These are phyloP conservation scores for Ochlodes sylvanus DNA, from an alignment of 2,888 invertebrate genomes.

Conservation along the genomic window DNA sequence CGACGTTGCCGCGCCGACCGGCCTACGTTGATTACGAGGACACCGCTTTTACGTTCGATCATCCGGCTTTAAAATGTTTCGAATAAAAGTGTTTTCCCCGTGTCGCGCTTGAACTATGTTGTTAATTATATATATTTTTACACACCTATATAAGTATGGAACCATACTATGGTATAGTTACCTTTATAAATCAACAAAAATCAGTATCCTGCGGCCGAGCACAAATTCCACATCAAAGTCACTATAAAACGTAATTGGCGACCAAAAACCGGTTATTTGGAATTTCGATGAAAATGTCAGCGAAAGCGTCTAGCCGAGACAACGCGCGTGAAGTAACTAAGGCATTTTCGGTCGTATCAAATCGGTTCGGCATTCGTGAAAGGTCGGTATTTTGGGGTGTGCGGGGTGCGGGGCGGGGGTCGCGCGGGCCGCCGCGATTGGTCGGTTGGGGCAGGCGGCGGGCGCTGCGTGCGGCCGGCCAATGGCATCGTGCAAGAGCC, in stretches of 20 bases:
- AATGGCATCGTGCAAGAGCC: constrained; percentile 63
- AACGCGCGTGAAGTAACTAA: constrained; percentile 82
- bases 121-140: constrained; percentile 23
- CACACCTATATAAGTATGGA: constrained; percentile 20
- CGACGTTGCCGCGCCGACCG: constrained; percentile 80
- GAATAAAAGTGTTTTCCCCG: constrained; percentile 55
- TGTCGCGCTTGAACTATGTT: constrained; percentile 6
- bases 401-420: constrained; percentile 72
- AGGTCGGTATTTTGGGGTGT: constrained; percentile 75
- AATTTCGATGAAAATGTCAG: constrained; percentile 61
- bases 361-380: constrained; percentile 82
- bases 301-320: constrained; percentile 75
- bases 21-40: constrained; percentile 85
- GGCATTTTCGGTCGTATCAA: constrained; percentile 83
- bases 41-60: constrained; percentile 84
- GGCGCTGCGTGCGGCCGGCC: constrained; percentile 62
- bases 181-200: constrained; percentile 55
- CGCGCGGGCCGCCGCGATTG: constrained; percentile 60
- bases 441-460: constrained; percentile 68
- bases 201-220: constrained; percentile 44
- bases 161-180: constrained; percentile 47
- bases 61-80: constrained; percentile 68
- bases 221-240: constrained; percentile 43
- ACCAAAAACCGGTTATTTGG: constrained; percentile 49
- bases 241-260: constrained; percentile 28